Evolutionary conservation across 2,888 invertebrate genomes (phyloP), one percentile per base, ranked within the genome.

Genomic region (Spodoptera picta): DNA sequence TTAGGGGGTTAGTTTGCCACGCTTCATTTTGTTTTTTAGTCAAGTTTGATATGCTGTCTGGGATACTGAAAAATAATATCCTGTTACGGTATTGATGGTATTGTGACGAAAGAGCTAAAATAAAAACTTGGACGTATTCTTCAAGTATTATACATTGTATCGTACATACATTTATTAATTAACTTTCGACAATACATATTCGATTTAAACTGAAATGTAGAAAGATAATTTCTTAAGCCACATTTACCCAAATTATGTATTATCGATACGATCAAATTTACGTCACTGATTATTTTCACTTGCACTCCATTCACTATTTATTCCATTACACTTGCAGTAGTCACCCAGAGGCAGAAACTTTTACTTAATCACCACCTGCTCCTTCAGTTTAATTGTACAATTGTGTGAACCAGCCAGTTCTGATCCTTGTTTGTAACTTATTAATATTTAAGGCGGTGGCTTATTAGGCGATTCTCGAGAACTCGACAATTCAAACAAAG

Each of bases 281-380:
- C 5, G 27, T 27, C 4, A 27, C 27, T 9, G 4, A 3, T 47
- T 12, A 24, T 47, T 23, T 11, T 3, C 3, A 5, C 45, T 24
- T n/a, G 36, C 9, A 55, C 36, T 65, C 60, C 60, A 67, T 66
- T 60, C 14, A 6, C 9, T 66, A 0, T 10, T 1, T 27, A 52
- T 27, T 73, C 54, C 71, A 60, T 54, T 57, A 62, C 69, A 60
- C 62, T 66, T 67, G 54, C 60, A 66, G 61, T 49, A 73, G 75
- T 72, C 75, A 72, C 69, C 73, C 67, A 69, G 48, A 63, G 62
- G 70, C 59, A 69, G 70, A 81, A 88, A 87, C 80, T 88, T 89
- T 82, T 81, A 83, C 80, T 82, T 83, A 83, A 84, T 87, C 83
- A 84, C 82, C 84, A 87, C 84, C 86, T 84, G 86, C 70, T 80